phyloP scores from a whole-genome alignment of 2,113 vertebrate species.

The Pristiophorus japonicus region DNA sequence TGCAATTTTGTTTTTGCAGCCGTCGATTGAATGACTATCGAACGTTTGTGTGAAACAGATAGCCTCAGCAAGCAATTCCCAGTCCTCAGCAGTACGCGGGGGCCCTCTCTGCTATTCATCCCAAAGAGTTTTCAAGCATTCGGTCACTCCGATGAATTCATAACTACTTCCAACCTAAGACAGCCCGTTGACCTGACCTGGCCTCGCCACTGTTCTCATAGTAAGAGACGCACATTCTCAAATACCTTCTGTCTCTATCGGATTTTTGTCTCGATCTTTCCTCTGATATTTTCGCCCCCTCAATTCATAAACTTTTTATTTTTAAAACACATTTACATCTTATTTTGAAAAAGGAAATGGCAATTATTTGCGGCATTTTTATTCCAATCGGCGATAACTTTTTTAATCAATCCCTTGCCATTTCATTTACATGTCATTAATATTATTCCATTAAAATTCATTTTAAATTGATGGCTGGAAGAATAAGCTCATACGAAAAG shows the following conservation, averaged over 20 bases:
- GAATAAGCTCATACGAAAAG: neutral
- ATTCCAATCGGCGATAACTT: neutral
- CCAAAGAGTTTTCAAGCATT: neutral
- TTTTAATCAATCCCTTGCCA: neutral
- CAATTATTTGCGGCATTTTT: neutral
- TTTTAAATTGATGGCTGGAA: neutral
- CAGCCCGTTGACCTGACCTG: neutral
- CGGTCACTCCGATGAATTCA: neutral
- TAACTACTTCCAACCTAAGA: neutral
- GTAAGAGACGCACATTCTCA: neutral
- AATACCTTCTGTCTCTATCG: neutral
- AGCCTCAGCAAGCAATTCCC: conserved; percentile 90
- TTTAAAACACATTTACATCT: neutral
- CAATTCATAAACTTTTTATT: neutral
- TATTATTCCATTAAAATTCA: neutral
- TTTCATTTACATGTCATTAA: neutral
- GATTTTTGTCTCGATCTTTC: neutral
- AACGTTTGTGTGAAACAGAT: conserved; percentile 98
- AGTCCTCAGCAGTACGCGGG: conserved; percentile 70
- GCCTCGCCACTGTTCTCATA: neutral
- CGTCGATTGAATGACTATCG: conserved; percentile 99
- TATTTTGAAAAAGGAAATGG: neutral
- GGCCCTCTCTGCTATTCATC: conserved; percentile 60
- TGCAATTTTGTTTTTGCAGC: conserved; percentile 90
- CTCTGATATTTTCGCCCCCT: neutral